These are phyloP conservation scores for Drosophila obscura DNA, from an alignment of 1,140 invertebrate genomes.

Conservation along the genomic window DNA sequence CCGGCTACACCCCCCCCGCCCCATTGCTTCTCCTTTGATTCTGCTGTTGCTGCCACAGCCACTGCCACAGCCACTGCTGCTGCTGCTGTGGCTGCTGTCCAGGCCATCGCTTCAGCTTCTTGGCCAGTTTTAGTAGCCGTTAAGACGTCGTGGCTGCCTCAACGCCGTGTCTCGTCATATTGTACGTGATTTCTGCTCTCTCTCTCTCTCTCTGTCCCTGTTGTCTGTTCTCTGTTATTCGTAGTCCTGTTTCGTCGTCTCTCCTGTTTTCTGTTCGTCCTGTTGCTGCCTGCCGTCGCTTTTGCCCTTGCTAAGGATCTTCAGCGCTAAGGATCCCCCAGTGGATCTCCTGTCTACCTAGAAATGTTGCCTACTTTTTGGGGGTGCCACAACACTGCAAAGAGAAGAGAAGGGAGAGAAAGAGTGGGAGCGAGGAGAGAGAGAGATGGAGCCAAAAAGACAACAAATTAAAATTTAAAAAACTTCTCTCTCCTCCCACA, in stretches of 20 bases:
- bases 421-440: neutral
- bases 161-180: slow-evolving; percentile 45
- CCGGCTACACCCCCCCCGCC: slow-evolving; percentile 45
- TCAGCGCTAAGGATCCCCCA: too few species aligned
- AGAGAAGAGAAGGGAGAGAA: neutral
- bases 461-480: slow-evolving; percentile 61
- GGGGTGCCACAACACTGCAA: neutral
- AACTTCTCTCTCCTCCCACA: slow-evolving; percentile 29
- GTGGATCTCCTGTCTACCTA: too few species aligned
- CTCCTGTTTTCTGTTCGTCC: too few species aligned
- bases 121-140: slow-evolving; percentile 78
- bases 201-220: neutral
- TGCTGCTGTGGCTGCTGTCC: slow-evolving; percentile 2
- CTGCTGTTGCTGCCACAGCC: slow-evolving; percentile 1
- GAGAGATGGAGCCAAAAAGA: slow-evolving; percentile 24
- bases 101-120: slow-evolving; percentile 59
- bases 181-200: neutral
- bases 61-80: neutral
- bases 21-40: slow-evolving; percentile 8
- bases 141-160: slow-evolving; percentile 78
- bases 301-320: too few species aligned
- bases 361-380: slow-evolving; percentile 38
- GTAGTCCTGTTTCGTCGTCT: too few species aligned
- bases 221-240: too few species aligned
- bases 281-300: too few species aligned